Conservation (phyloP, 2,113 vertebrate genomes). For the Charadrius vociferus region DNA sequence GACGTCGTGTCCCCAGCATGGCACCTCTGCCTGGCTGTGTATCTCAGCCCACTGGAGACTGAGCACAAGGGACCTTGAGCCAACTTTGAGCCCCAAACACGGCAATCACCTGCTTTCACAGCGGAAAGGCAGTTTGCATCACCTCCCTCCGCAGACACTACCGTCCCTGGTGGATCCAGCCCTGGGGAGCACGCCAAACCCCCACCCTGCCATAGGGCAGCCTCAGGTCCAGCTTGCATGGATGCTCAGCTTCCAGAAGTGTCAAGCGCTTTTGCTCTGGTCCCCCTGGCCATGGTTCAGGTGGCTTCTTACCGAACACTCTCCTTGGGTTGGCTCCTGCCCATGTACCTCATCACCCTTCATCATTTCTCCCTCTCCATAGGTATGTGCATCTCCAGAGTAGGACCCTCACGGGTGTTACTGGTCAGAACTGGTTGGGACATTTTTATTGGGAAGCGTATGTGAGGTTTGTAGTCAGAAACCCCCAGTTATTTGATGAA, state of each 20-base stretch:
- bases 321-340: background rate
- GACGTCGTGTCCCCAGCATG: rapidly evolving
- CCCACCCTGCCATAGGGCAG: background rate
- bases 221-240: rapidly evolving
- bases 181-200: rapidly evolving
- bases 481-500: rapidly evolving
- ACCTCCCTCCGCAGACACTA: rapidly evolving
- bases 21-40: background rate
- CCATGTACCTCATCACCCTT: background rate
- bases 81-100: background rate
- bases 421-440: background rate
- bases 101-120: background rate
- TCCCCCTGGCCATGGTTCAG: rapidly evolving
- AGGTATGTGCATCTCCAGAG: background rate
- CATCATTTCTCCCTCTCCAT: background rate
- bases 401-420: background rate
- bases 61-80: background rate
- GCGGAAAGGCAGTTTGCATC: background rate
- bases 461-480: background rate
- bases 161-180: background rate
- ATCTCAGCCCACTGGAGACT: background rate
- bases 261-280: rapidly evolving
- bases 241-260: background rate
- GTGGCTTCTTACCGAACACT: background rate
- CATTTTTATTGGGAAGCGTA: background rate